phyloP scores from a whole-genome alignment of 2,888 invertebrate genomes.

The Deilephila elpenor region DNA sequence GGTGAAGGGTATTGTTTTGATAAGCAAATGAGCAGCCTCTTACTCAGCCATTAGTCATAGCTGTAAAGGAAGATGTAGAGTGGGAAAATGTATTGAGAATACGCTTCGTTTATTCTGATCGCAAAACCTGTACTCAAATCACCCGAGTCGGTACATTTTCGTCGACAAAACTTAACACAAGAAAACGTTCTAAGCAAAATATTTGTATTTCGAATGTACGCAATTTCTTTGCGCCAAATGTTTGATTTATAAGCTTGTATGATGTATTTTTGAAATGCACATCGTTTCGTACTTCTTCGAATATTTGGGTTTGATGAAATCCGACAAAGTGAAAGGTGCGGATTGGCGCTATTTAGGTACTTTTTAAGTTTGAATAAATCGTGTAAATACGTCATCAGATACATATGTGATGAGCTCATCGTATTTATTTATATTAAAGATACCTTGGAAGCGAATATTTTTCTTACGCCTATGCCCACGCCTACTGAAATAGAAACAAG shows the following conservation, averaged over 20 bases:
- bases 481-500: constrained; percentile 54
- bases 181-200: not conserved
- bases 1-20: constrained; percentile 16
- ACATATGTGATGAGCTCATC: constrained; percentile 45
- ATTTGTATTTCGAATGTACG: not conserved
- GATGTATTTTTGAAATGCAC: not conserved
- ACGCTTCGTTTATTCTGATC: not conserved
- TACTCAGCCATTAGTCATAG: constrained; percentile 4
- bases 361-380: constrained; percentile 30
- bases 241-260: not conserved
- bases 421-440: constrained; percentile 41
- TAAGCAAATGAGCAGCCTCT: constrained; percentile 25
- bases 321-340: not conserved
- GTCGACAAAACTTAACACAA: not conserved
- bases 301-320: not conserved
- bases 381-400: constrained; percentile 43
- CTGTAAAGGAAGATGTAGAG: not conserved
- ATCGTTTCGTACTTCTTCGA: not conserved
- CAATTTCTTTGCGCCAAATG: not conserved
- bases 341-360: constrained; percentile 32
- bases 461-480: constrained; percentile 34
- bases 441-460: constrained; percentile 45
- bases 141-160: not conserved
- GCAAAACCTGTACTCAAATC: not conserved
- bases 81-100: not conserved